These are phyloP conservation scores for Lophius americanus DNA, from an alignment of 2,797 vertebrate species.

Conservation along the genomic window DNA sequence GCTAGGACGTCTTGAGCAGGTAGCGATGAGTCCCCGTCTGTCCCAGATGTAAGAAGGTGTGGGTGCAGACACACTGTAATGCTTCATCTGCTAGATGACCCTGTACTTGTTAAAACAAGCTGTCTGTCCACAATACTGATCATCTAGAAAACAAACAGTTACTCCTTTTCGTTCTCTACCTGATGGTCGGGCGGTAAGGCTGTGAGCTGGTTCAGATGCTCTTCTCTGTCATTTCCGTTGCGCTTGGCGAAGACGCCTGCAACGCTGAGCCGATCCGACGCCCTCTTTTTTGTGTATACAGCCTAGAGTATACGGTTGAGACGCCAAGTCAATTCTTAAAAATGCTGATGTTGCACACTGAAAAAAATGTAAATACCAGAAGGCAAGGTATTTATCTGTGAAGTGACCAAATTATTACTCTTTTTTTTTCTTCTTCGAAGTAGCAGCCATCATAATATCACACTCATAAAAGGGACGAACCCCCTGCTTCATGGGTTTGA, in stretches of 20 bases:
- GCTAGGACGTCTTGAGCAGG: conserved; percentile 1
- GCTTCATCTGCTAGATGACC: conserved; percentile 68
- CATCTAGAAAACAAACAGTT: conserved; percentile 58
- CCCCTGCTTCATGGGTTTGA: conserved; percentile 39
- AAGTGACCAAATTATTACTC: conserved; percentile 71
- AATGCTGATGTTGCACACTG: conserved; percentile 90
- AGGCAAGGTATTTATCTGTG: conserved; percentile 59
- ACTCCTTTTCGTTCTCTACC: conserved; percentile 47
- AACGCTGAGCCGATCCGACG: conserved; percentile 82
- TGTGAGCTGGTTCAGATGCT: conserved; percentile 41
- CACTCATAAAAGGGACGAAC: conserved; percentile 27
- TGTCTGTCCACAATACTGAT: conserved; percentile 55
- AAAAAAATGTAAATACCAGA: conserved; percentile 84
- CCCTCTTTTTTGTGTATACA: conserved; percentile 82
- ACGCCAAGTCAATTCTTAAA: conserved; percentile 79
- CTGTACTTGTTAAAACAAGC: conserved; percentile 64
- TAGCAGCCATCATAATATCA: conserved; percentile 57
- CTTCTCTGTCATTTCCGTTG: conserved; percentile 63
- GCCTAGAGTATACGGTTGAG: conserved; percentile 54
- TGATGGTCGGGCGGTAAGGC: conserved; percentile 50
- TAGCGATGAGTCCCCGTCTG: conserved; percentile 15
- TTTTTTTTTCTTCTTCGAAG: conserved; percentile 41
- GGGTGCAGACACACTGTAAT: conserved; percentile 39
- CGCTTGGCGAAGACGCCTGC: conserved; percentile 72
- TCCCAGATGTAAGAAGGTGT: conserved; percentile 3